A percentile compares a stretch with the other conserved stretches of the same genome.
Evolutionary conservation across 2,113 vertebrate genomes (phyloP).

Genomic region (Oncorhynchus gorbuscha): DNA sequence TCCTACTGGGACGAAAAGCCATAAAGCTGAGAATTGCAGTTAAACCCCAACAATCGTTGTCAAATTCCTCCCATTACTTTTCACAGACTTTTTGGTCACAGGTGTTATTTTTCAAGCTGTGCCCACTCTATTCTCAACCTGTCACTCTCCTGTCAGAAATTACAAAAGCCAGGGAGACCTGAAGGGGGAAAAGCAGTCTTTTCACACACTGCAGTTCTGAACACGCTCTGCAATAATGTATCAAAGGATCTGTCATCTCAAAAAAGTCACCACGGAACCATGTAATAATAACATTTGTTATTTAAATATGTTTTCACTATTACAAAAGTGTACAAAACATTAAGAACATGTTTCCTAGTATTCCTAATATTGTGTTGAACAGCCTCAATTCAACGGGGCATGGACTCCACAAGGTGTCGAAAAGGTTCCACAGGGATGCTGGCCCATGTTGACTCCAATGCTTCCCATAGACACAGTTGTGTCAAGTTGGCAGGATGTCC

Average conservation of each 20-base stretch:
- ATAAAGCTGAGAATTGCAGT: slow-evolving; percentile 16
- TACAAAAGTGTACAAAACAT: too few species aligned
- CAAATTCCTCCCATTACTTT: not conserved
- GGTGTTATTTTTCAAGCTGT: slow-evolving; percentile 33
- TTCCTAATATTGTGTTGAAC: too few species aligned
- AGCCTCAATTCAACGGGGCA: too few species aligned
- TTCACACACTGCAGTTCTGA: slow-evolving; percentile 22
- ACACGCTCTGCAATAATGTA: slow-evolving; percentile 28
- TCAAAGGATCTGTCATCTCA: slow-evolving; percentile 31
- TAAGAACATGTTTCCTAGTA: too few species aligned
- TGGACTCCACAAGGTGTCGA: too few species aligned
- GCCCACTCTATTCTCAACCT: slow-evolving; percentile 26
- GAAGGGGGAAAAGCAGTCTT: slow-evolving; percentile 16
- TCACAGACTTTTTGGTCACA: not conserved
- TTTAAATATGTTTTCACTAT: too few species aligned
- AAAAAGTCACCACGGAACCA: slow-evolving; percentile 14
- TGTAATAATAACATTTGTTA: not conserved
- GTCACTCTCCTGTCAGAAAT: slow-evolving; percentile 39
- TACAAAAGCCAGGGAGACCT: slow-evolving; percentile 28
- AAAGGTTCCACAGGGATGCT: too few species aligned
- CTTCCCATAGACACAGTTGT: too few species aligned
- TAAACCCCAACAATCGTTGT: slow-evolving; percentile 2
- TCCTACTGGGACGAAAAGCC: not conserved
- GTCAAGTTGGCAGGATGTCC: too few species aligned
- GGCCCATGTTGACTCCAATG: too few species aligned